Evolutionary conservation across 2,113 vertebrate genomes (phyloP).

Genomic region (Rhizomys pruinosus): DNA sequence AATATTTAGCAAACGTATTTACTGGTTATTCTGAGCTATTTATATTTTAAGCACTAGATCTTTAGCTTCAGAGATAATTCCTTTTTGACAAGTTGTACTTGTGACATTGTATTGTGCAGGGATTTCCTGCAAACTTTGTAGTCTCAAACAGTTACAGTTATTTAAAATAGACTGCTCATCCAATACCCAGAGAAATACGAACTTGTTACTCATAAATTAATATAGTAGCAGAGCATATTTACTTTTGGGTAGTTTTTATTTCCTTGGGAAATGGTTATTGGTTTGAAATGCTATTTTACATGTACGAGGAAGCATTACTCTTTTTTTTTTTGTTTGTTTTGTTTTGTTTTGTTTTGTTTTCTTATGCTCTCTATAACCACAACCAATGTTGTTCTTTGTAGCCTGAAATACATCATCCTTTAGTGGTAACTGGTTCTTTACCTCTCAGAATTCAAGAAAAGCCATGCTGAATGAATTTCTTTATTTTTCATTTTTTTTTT

Average conservation of each 20-base stretch:
- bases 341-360: too few relatives aligned
- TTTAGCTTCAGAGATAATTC: not conserved
- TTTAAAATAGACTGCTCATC: not conserved
- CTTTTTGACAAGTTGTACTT: not conserved
- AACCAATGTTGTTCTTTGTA: not conserved
- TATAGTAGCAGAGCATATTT: not conserved
- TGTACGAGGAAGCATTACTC: not conserved
- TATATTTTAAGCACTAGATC: not conserved
- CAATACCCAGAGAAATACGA: not conserved
- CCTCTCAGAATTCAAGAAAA: not conserved
- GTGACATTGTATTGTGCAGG: not conserved
- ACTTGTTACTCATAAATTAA: not conserved
- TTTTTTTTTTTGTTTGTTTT: too few relatives aligned
- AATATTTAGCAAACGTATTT: not conserved
- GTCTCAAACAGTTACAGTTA: not conserved
- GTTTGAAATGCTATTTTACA: constrained; percentile 2
- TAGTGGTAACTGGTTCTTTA: not conserved
- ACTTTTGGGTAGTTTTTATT: not conserved
- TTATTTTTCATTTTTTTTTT: not conserved
- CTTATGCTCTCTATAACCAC: not conserved
- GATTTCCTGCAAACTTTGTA: not conserved
- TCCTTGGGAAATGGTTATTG: not conserved
- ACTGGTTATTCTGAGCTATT: not conserved
- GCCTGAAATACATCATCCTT: constrained; percentile 6
- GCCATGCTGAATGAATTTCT: not conserved